Percentiles rank a stretch among this genome's conserved stretches.
phyloP scores from a whole-genome alignment of 2,888 invertebrate species.

The Apamea crenata region DNA sequence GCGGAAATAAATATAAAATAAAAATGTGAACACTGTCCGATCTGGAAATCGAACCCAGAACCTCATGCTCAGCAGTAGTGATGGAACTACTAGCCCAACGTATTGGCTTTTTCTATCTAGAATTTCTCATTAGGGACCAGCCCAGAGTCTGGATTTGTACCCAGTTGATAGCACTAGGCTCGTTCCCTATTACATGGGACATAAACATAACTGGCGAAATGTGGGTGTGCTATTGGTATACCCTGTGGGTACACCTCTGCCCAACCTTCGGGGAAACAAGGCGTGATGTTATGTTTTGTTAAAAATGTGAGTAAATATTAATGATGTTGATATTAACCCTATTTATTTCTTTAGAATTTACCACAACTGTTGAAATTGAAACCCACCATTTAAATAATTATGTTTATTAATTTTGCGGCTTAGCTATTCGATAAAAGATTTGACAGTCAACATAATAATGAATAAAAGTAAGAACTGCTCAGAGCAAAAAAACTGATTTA shows the following conservation, averaged over 20 bases:
- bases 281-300: not conserved
- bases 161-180: not conserved
- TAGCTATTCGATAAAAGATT: conserved; percentile 15
- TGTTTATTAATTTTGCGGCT: not conserved
- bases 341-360: not conserved
- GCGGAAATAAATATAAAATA: not conserved
- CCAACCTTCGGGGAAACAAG: no score
- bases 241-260: no score
- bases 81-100: no score
- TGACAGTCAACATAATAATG: not conserved
- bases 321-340: not conserved
- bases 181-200: not conserved
- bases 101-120: not conserved
- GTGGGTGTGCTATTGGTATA: no score
- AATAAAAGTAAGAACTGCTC: not conserved
- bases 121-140: not conserved
- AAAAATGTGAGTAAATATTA: no score
- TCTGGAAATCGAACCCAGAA: not conserved
- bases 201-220: no score
- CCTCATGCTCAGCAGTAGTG: not conserved
- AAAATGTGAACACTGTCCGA: not conserved
- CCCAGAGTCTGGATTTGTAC: not conserved
- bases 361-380: not conserved
- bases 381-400: not conserved
- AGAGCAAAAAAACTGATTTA: conserved; percentile 51